Percentiles rank a stretch among this genome's conserved stretches.
These are phyloP conservation scores for Leucophenga maculata DNA, from an alignment of 2,888 invertebrate genomes.

Conservation along the genomic window DNA sequence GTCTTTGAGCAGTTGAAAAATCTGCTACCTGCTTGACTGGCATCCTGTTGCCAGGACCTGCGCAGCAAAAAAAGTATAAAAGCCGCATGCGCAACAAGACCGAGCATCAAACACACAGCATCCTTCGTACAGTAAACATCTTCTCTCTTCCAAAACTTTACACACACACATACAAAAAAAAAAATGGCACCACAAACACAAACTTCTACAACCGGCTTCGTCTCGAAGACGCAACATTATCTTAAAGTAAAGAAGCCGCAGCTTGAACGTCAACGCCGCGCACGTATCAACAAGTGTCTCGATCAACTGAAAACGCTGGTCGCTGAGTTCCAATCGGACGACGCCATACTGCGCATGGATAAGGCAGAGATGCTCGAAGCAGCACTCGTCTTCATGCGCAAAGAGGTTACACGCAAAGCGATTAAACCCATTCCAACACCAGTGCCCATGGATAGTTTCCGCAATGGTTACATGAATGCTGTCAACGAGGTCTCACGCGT, in stretches of 20 bases:
- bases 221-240: constrained; percentile 89
- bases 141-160: constrained; percentile 27
- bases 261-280: constrained; percentile 89
- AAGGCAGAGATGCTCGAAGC: constrained; percentile 92
- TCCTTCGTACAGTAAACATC: constrained; percentile 54
- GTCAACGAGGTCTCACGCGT: constrained; percentile 91
- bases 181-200: constrained; percentile 55
- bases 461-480: constrained; percentile 90
- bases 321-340: constrained; percentile 85
- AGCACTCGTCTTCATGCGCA: constrained; percentile 86
- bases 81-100: constrained; percentile 42
- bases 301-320: constrained; percentile 91
- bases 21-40: constrained; percentile 56
- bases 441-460: constrained; percentile 79
- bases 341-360: constrained; percentile 89
- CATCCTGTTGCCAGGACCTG: background rate
- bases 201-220: constrained; percentile 61
- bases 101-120: constrained; percentile 60
- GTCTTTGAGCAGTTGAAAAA: background rate
- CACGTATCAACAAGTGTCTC: constrained; percentile 90
- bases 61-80: constrained; percentile 48
- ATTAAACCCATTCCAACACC: constrained; percentile 75
- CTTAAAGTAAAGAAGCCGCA: constrained; percentile 94
- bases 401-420: constrained; percentile 58
- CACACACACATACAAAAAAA: background rate